phyloP scores from a whole-genome alignment of 2,113 vertebrate genomes.

The Butastur rufipennis region DNA sequence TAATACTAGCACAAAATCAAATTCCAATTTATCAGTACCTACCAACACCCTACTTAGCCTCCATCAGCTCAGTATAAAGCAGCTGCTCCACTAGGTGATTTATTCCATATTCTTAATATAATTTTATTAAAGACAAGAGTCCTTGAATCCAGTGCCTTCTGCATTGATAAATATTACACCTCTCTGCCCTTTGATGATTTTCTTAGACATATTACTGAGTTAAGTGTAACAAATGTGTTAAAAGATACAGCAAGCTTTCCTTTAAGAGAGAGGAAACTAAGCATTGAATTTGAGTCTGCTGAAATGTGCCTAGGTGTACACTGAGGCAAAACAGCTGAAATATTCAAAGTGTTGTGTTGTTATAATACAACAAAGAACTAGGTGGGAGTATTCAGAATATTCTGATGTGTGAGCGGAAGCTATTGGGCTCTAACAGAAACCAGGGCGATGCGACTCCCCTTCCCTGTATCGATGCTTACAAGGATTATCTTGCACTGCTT shows the following conservation, averaged over 20 bases:
- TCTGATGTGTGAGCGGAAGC: background rate
- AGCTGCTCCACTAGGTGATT: background rate
- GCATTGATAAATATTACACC: background rate
- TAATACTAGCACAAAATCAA: background rate
- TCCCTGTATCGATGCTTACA: background rate
- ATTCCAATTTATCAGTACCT: background rate
- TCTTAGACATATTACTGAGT: background rate
- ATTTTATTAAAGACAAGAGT: background rate
- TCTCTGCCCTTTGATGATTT: background rate
- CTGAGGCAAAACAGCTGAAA: background rate
- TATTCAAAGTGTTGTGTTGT: background rate
- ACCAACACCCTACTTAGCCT: background rate
- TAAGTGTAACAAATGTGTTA: background rate
- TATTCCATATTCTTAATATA: background rate
- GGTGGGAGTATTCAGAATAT: background rate
- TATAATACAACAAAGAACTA: background rate
- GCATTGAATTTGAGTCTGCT: background rate
- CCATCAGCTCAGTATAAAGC: background rate
- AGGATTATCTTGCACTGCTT: background rate
- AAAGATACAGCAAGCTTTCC: background rate
- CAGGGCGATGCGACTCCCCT: background rate
- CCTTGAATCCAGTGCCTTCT: background rate
- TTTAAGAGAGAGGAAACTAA: background rate
- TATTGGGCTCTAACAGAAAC: background rate
- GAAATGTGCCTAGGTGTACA: background rate